Conservation (phyloP, 1,140 invertebrate species). For the Pseudachorutes palmiensis region DNA sequence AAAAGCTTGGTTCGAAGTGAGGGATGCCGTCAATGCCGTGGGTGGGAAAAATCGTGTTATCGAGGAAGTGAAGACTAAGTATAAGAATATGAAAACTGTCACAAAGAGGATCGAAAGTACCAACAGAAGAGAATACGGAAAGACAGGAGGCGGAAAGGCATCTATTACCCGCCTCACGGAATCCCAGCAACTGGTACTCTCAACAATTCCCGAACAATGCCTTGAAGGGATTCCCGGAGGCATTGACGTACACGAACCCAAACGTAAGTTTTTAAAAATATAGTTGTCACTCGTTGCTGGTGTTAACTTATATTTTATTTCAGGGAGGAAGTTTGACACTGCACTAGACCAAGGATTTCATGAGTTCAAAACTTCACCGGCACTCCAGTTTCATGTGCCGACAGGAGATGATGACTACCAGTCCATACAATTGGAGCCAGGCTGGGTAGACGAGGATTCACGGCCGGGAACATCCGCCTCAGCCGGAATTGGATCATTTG, state of each 20-base stretch:
- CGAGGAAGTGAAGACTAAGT: not conserved
- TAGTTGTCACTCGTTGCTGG: not conserved
- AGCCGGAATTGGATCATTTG: too few species aligned
- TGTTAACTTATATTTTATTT: not conserved
- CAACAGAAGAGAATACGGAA: not conserved
- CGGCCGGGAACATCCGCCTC: too few species aligned
- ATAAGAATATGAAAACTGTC: not conserved
- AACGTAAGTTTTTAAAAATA: not conserved
- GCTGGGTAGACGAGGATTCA: too few species aligned
- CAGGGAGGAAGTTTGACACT: too few species aligned
- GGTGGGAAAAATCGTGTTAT: not conserved
- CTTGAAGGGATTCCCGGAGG: not conserved
- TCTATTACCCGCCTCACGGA: not conserved
- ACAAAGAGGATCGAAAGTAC: not conserved
- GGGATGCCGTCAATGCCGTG: not conserved
- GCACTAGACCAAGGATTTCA: too few species aligned
- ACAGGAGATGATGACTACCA: too few species aligned
- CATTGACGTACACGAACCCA: not conserved
- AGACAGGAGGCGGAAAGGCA: not conserved
- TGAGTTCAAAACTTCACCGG: too few species aligned
- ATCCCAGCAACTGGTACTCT: not conserved
- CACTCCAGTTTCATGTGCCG: too few species aligned
- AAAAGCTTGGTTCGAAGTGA: not conserved
- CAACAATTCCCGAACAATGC: not conserved
- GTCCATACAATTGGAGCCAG: too few species aligned